Base-by-base conservation (phyloP, 2,888 invertebrate species). In the Troides helena region DNA sequence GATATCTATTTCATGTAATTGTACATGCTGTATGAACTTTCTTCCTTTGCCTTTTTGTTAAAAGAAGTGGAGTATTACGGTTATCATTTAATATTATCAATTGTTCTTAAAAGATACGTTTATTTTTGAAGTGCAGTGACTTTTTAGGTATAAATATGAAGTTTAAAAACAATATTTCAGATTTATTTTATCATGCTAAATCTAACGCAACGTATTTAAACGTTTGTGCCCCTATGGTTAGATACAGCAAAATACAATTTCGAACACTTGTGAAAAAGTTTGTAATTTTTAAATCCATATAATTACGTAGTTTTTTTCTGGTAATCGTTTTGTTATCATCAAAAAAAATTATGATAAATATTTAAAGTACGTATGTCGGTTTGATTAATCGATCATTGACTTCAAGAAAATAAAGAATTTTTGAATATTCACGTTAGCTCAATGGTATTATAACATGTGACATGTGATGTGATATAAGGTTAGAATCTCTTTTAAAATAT, bases 151-250 rank as follows among this genome's bases (percentile, higher is more conserved):
- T 4, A 21, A 8, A 18, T 6, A 68, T 70, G 83, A 88, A 86
- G 72, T 71, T 71, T 17, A 88, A 84, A 78, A 81, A 74, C 18
- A 87, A 95, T 82, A 90, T 96, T 72, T 72, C 94, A 66, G 94
- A 96, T 64, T 84, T 98, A 67, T 96, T 98, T 80, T 83, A 89
- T 69, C 89, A 94, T 61, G 90, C 93, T 5, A 89, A 87, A 77
- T 73, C 76, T 68, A 80, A 85, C 50, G 90, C 95, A 65, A 89
- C 92, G 17, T 92, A 95, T 79, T 90, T 97, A 5, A 96, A 96
- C 88, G 94, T 98, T 65, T 96, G 97, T 89, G 99, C 99, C 2
- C 99, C 99, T 0, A 99, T 99, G 99, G 99, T 99, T 57, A 94
- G 99, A 78, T 98, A 98, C 78, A 98, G 97, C 76, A 91, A 90